These are phyloP conservation scores for Anarrhichthys ocellatus DNA, from an alignment of 2,113 vertebrate genomes.

Conservation along the genomic window DNA sequence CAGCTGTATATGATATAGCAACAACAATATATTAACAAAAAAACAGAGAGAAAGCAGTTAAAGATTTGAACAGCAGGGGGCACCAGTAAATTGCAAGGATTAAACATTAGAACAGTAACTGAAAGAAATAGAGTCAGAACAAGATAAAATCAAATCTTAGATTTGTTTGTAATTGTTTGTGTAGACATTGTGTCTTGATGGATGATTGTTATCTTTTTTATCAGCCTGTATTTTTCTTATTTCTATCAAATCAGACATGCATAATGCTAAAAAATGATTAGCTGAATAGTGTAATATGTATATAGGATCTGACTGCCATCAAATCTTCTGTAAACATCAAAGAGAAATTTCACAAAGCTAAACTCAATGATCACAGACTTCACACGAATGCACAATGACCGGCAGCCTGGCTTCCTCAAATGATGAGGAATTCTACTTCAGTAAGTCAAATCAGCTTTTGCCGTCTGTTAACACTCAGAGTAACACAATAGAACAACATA, in stretches of 20 bases:
- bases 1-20: background rate
- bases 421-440: constrained; percentile 57
- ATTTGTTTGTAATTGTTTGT: constrained; percentile 7
- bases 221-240: background rate
- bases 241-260: background rate
- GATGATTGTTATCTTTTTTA: background rate
- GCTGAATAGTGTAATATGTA: background rate
- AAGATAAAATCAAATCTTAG: constrained; percentile 22
- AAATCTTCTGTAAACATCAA: constrained; percentile 1
- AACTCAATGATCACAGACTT: constrained; percentile 37
- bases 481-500: constrained; percentile 65
- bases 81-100: constrained; percentile 68
- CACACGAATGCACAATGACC: constrained; percentile 51
- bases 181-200: background rate
- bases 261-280: background rate
- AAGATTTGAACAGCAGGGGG: constrained; percentile 79
- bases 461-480: constrained; percentile 61
- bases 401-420: constrained; percentile 28
- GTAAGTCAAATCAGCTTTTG: constrained; percentile 55
- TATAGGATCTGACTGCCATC: background rate
- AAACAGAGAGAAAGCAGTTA: constrained; percentile 15
- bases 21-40: background rate
- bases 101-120: constrained; percentile 8
- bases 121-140: constrained; percentile 36
- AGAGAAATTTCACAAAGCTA: constrained; percentile 38